A percentile compares a stretch with the other conserved stretches of the same genome.
Conservation (phyloP, 2,888 invertebrate genomes). For the Leptinotarsa tumamoca region DNA sequence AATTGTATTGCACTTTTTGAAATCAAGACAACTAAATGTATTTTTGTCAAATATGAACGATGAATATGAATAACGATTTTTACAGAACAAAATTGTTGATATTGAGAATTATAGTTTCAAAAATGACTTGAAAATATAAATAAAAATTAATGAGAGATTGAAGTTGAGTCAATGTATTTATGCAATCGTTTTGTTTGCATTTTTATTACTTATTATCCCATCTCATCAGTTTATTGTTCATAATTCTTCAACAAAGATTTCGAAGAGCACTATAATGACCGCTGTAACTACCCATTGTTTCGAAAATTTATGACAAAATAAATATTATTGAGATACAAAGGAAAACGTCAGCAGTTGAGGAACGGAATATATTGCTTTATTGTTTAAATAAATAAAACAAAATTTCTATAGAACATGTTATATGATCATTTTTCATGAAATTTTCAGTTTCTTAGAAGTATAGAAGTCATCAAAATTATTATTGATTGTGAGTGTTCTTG, state of each 20-base stretch:
- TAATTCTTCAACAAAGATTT: constrained; percentile 4
- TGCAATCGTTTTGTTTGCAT: neutral
- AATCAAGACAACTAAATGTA: neutral
- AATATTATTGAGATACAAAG: constrained; percentile 21
- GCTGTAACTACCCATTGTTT: constrained; percentile 17
- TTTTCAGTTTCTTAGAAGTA: neutral
- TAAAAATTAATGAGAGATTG: neutral
- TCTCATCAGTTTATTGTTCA: neutral
- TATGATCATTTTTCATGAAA: neutral
- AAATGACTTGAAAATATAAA: neutral
- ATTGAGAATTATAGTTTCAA: too few relatives aligned
- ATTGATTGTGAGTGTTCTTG: too few relatives aligned
- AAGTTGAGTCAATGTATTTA: neutral
- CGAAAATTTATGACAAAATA: constrained; percentile 21
- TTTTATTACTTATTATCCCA: neutral
- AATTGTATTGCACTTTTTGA: neutral
- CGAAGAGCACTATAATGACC: constrained; percentile 1
- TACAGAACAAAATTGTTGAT: too few relatives aligned
- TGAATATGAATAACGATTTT: neutral
- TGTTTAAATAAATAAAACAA: neutral
- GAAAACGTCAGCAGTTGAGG: constrained; percentile 15
- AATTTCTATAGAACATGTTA: neutral
- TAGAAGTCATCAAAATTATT: too few relatives aligned
- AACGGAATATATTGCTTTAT: constrained; percentile 15
- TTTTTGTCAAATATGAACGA: neutral